Base-by-base conservation (phyloP, 2,888 invertebrate species). In the Ophioninae sp. region DNA sequence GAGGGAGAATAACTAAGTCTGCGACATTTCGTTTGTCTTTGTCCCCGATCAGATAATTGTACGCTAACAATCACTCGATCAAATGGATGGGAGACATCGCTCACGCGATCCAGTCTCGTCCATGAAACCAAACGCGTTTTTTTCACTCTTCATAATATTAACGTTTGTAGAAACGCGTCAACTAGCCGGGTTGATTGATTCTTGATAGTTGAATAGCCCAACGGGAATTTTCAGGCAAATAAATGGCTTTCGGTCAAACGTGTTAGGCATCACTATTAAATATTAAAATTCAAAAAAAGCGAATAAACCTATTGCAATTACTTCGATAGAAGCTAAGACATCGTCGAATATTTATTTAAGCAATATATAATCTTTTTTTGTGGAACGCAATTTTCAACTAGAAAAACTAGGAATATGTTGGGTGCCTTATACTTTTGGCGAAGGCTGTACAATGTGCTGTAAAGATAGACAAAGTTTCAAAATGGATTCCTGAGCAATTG, bases 401-500 rank as follows among this genome's bases (percentile, higher is more conserved):
- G 30, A 30, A 30, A 3, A 30, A 30, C 30, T 30, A 30, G 1
- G 30, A 30, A 30, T 2, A 30, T 30, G 30, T 30, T 2, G 3
- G 30, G 30, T 30, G 30, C 30, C 3, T 30, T 2, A 30, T 30
- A 30, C 58, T 17, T 17, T 58, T 64, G n/a, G 30, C 30, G 30
- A 30, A 30, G 30, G 30, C 30, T 30, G 30, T 30, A 30, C 30
- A 30, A 30, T 3, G 30, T 30, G 30, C 30, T 30, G 30, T 30
- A 30, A 30, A 30, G 30, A 13, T 41, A 61, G 51, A 63, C 64
- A 30, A 83, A 80, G 69, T 78, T 77, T 81, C 59, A 41, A 63
- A 75, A 56, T 71, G 41, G 68, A 69, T 67, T 73, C 63, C 63
- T 61, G 75, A 76, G 67, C 20, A 67, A 75, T 82, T 37, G 67